Conservation (phyloP, 2,113 vertebrate species). For the Vidua chalybeata region DNA sequence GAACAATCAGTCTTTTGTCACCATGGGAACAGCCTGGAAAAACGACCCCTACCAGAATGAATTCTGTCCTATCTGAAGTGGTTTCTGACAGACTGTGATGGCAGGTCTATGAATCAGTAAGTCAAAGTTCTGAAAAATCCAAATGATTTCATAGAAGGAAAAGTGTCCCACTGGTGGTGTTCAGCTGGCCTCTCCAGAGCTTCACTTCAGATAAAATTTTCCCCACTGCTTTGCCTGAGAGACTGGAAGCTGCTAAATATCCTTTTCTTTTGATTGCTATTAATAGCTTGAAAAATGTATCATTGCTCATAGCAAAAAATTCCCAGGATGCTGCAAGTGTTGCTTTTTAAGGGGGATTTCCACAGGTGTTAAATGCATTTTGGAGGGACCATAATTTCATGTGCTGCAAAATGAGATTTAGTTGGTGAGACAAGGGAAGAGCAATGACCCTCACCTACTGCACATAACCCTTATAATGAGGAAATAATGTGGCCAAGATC, state of each 20-base stretch:
- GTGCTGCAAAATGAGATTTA: background rate
- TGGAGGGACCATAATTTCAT: background rate
- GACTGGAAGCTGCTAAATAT: background rate
- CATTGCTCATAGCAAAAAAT: background rate
- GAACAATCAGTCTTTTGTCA: background rate
- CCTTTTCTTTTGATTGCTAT: background rate
- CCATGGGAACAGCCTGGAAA: background rate
- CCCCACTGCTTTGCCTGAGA: background rate
- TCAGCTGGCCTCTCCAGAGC: background rate
- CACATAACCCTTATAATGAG: background rate
- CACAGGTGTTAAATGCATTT: background rate
- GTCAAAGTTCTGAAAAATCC: background rate
- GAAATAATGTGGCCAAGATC: background rate
- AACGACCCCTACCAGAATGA: background rate
- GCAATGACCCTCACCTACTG: background rate
- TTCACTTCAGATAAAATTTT: background rate
- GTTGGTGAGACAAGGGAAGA: background rate
- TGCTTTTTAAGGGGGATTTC: background rate
- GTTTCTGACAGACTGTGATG: background rate
- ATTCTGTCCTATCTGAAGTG: background rate
- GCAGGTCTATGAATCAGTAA: background rate
- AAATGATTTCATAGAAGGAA: background rate
- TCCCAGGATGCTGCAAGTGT: background rate
- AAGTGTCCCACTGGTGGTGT: background rate
- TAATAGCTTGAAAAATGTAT: background rate